A percentile compares a stretch with the other conserved stretches of the same genome.
Conservation (phyloP, 2,888 invertebrate species). For the Trachelus stipa region DNA sequence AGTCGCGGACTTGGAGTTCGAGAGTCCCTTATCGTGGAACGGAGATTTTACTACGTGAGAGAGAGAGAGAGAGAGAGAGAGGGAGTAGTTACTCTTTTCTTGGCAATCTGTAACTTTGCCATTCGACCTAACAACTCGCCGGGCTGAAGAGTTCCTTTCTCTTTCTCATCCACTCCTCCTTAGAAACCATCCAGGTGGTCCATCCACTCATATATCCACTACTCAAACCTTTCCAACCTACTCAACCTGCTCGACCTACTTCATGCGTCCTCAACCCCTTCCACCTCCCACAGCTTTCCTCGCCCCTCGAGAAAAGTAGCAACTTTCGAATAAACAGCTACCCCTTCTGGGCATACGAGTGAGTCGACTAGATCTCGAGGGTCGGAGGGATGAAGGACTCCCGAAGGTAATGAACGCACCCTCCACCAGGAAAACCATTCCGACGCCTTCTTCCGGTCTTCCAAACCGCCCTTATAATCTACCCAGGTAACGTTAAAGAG, state of each 20-base stretch:
- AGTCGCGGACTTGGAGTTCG: not conserved
- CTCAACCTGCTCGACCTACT: slow-evolving; percentile 28
- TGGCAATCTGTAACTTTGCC: slow-evolving; percentile 53
- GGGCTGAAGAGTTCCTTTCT: slow-evolving; percentile 31
- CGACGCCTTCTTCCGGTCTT: no score
- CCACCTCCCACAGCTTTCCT: slow-evolving; percentile 18
- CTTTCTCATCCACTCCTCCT: slow-evolving; percentile 15
- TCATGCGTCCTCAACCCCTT: slow-evolving; percentile 16
- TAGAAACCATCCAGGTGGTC: no score
- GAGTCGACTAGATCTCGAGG: slow-evolving; percentile 21
- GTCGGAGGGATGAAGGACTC: slow-evolving; percentile 30
- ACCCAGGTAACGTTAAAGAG: no score
- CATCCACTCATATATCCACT: no score
- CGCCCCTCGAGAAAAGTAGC: slow-evolving; percentile 28
- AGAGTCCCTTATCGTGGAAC: slow-evolving; percentile 12
- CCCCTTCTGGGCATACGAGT: slow-evolving; percentile 19
- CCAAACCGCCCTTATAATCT: no score
- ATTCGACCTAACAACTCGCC: slow-evolving; percentile 50
- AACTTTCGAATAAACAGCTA: slow-evolving; percentile 36
- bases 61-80: slow-evolving; percentile 13
- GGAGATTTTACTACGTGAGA: slow-evolving; percentile 24
- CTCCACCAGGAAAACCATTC: slow-evolving; percentile 5
- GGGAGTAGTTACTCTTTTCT: slow-evolving; percentile 32
- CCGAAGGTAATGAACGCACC: slow-evolving; percentile 17
- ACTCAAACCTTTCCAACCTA: slow-evolving; percentile 6